These are phyloP conservation scores for Anniella stebbinsi DNA, from an alignment of 2,797 vertebrate species.

Conservation along the genomic window DNA sequence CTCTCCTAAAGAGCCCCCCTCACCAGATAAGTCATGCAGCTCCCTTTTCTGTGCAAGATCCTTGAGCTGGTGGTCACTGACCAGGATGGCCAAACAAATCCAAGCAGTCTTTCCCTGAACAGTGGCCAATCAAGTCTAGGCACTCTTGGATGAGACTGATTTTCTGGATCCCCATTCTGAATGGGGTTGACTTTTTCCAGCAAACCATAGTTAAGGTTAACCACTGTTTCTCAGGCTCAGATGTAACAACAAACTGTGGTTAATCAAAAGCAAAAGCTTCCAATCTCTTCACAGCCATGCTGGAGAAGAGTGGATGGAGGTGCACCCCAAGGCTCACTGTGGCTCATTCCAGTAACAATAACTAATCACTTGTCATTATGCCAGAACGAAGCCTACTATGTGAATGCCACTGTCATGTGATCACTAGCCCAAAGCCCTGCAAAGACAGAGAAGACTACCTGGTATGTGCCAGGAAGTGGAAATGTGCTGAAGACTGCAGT, in stretches of 20 bases:
- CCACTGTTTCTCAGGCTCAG: background rate
- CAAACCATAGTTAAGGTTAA: background rate
- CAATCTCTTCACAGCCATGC: too few species aligned
- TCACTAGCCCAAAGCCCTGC: slow-evolving; percentile 34
- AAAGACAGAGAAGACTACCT: slow-evolving; percentile 9
- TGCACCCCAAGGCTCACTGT: background rate
- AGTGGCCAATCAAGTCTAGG: too few species aligned
- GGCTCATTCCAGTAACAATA: background rate
- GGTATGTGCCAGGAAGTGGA: slow-evolving; percentile 36
- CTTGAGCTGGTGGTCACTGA: too few species aligned
- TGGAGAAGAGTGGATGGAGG: background rate
- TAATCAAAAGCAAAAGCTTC: background rate
- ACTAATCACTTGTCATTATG: background rate
- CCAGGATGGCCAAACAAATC: too few species aligned
- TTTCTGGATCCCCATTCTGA: background rate
- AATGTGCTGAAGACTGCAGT: background rate
- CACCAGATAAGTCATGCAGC: too few species aligned
- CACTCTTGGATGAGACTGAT: background rate
- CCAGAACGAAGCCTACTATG: background rate
- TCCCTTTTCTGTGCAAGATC: too few species aligned
- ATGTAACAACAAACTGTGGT: background rate
- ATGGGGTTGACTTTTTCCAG: background rate
- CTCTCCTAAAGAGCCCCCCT: too few species aligned
- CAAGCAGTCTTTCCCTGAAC: too few species aligned
- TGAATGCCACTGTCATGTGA: background rate